Base-by-base conservation (phyloP, 2,888 invertebrate species). In the Myopa testacea region DNA sequence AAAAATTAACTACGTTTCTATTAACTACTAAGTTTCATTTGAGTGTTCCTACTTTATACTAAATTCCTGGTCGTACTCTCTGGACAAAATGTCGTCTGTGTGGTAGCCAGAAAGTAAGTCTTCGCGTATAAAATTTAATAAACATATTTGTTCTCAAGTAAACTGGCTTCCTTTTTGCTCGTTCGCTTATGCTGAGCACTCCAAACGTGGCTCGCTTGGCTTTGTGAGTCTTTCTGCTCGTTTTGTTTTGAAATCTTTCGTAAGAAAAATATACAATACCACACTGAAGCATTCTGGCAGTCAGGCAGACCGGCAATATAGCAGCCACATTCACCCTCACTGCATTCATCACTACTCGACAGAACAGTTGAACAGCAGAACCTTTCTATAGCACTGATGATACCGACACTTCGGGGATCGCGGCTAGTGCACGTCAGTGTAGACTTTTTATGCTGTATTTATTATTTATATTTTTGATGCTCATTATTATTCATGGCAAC, bases 71-170 rank as follows among this genome's bases (percentile, higher is more conserved):
- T 75, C 77, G 78, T 80, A 81, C 78, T 76, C 78, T 77, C 79
- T 77, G 76, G 78, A 79, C 65, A 74, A 45, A 45, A 45, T 45
- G 10, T 45, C 10, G 45, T 26, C 45, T 45, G 1, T 8, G 4
- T 45, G 45, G 45, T 45, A 45, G 45, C 45, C 6, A 45, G 7
- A 3, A 45, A 45, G 26, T 34, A 65, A 26, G 19, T 58, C 55
- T 60, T 45, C 67, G 60, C 83, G 83, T 82, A 84, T 85, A 84
- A 84, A 80, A 85, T 80, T 81, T 83, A 84, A 85, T 84, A 75
- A 78, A 26, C 26, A 45, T 45, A 45, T 45, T 45, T 45, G 45
- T 45, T 45, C 45, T 45, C 45, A 45, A 45, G 45, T 45, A 45
- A 45, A 26, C 7, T 37, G 52, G 37, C 40, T 16, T 65, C 65